A percentile compares a stretch with the other conserved stretches of the same genome.
phyloP scores from a whole-genome alignment of 2,797 vertebrate genomes.

The Emys orbicularis region DNA sequence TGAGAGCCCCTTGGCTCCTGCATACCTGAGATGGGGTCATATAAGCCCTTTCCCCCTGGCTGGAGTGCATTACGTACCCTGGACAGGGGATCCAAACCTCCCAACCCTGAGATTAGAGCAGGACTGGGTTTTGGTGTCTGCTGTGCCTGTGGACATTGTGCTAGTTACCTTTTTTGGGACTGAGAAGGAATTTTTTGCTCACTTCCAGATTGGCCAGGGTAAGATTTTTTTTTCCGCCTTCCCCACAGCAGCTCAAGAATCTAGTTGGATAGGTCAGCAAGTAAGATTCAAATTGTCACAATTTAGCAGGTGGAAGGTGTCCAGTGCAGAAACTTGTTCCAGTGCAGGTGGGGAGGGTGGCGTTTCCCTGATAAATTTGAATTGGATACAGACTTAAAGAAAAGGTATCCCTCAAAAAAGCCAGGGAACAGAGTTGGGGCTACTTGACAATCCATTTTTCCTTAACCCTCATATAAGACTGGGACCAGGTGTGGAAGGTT shows the following conservation, averaged over 20 bases:
- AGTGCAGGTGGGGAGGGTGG: not conserved
- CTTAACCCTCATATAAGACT: not conserved
- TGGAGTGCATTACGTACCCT: not conserved
- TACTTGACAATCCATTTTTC: not conserved
- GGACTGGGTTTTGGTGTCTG: not conserved
- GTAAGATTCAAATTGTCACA: not conserved
- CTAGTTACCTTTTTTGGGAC: not conserved
- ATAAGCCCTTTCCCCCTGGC: not conserved
- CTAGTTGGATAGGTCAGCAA: not conserved
- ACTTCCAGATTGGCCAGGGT: not conserved
- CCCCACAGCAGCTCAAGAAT: not conserved
- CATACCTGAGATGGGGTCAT: not conserved
- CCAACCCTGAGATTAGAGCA: not conserved
- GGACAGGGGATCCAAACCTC: not conserved
- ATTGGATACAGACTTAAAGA: not conserved
- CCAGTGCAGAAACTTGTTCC: not conserved
- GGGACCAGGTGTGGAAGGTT: not conserved
- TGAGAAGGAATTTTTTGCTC: not conserved
- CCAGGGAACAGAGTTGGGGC: not conserved
- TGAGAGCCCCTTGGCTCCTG: not conserved
- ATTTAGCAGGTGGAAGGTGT: not conserved
- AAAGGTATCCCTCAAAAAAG: not conserved
- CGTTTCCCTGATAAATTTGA: not conserved
- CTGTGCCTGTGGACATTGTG: not conserved
- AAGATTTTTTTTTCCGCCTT: too few relatives aligned